phyloP scores from a whole-genome alignment of 2,888 invertebrate species.

The Arrhopalites spinosus region DNA sequence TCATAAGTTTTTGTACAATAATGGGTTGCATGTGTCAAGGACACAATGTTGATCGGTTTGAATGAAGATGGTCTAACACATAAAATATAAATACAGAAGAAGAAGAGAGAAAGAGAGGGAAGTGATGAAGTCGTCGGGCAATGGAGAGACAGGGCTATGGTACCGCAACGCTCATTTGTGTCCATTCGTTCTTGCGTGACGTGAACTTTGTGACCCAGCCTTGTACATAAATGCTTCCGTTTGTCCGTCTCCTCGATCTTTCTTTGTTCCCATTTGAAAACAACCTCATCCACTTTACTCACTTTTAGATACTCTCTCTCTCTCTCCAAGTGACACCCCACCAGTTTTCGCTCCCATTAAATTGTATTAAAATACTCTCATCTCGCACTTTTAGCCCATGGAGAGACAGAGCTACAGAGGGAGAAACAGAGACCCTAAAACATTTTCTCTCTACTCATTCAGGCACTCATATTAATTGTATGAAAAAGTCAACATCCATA shows the following conservation, averaged over 20 bases:
- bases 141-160: conserved; percentile 24
- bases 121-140: conserved; percentile 49
- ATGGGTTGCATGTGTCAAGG: conserved; percentile 31
- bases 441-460: background rate
- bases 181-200: conserved; percentile 46
- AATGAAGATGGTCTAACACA: conserved; percentile 35
- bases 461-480: conserved; percentile 26
- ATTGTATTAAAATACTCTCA: conserved; percentile 28
- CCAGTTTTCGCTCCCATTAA: conserved; percentile 31
- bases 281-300: conserved; percentile 5
- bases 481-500: conserved; percentile 11
- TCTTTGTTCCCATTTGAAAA: background rate
- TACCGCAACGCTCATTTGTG: conserved; percentile 38
- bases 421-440: background rate
- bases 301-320: conserved; percentile 3
- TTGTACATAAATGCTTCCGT: conserved; percentile 18
- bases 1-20: conserved; percentile 31
- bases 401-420: conserved; percentile 1
- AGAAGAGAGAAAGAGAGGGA: conserved; percentile 18
- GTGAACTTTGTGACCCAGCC: conserved; percentile 47
- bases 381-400: background rate
- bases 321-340: background rate
- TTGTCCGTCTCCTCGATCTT: background rate
- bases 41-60: conserved; percentile 29
- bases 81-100: background rate